Percentiles rank a stretch among this genome's conserved stretches.
These are phyloP conservation scores for Tenrec ecaudatus DNA, from an alignment of 2,113 vertebrate species.

Conservation along the genomic window DNA sequence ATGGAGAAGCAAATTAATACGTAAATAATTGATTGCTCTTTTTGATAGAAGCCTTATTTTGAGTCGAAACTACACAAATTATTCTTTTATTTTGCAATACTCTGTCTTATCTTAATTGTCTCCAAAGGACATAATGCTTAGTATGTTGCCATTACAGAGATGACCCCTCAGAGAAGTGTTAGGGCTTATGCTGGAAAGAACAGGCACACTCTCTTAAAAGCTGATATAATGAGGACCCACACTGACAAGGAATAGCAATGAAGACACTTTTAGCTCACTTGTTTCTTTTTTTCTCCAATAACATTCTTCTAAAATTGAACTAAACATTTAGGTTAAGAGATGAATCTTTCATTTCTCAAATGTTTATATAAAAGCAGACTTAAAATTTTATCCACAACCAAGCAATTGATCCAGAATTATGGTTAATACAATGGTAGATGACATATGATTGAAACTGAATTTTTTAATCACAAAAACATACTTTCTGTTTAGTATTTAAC, in stretches of 20 bases:
- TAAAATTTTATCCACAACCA: background rate
- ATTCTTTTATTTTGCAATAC: conserved; percentile 18
- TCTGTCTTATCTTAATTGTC: background rate
- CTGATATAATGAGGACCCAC: background rate
- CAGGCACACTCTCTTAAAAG: conserved; percentile 44
- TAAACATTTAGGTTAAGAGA: background rate
- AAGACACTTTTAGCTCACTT: background rate
- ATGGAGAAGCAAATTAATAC: background rate
- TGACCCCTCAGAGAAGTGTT: background rate
- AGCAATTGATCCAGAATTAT: background rate
- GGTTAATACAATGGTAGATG: conserved; percentile 1
- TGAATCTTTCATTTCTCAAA: conserved; percentile 41
- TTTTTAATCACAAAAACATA: background rate
- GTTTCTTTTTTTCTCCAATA: background rate
- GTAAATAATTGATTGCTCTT: conserved; percentile 26
- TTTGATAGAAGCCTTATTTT: conserved; percentile 49
- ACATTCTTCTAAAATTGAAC: conserved; percentile 17
- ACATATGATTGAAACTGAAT: background rate
- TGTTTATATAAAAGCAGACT: background rate
- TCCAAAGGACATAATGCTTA: background rate
- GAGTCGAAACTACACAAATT: conserved; percentile 38
- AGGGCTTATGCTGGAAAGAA: background rate
- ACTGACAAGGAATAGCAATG: conserved; percentile 11
- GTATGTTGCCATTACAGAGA: background rate
- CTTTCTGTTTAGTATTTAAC: background rate